phyloP scores from a whole-genome alignment of 2,113 vertebrate genomes.

The Tinamus guttatus region DNA sequence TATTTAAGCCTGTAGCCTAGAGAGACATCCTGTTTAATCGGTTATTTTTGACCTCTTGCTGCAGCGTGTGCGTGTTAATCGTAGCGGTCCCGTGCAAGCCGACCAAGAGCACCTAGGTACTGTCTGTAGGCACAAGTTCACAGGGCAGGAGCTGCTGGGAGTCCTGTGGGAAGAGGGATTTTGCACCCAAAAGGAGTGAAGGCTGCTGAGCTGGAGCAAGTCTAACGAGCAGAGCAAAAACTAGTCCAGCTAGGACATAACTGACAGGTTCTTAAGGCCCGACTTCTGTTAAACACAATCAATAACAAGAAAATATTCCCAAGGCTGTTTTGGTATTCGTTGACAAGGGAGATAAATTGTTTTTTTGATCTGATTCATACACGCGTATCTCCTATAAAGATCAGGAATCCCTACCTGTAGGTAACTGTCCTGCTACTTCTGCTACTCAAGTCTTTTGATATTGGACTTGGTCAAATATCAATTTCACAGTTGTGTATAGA shows the following conservation, averaged over 20 bases:
- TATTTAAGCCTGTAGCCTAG: background rate
- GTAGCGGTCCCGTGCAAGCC: background rate
- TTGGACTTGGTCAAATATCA: fast-evolving
- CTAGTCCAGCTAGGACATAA: background rate
- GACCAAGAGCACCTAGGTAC: background rate
- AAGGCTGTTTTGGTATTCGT: background rate
- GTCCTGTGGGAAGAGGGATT: fast-evolving
- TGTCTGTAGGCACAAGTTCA: background rate
- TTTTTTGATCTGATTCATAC: fast-evolving
- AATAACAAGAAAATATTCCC: background rate
- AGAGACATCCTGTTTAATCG: background rate
- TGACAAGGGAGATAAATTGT: background rate
- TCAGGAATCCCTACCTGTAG: background rate
- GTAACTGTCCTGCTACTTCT: background rate
- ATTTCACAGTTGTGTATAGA: background rate
- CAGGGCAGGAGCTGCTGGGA: background rate
- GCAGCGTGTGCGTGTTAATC: background rate
- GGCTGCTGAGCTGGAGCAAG: background rate
- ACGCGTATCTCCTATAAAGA: fast-evolving
- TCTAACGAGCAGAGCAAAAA: background rate
- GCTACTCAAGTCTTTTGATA: background rate
- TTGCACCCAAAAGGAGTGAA: fast-evolving
- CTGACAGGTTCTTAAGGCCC: background rate
- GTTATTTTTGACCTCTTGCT: background rate
- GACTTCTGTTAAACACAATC: background rate